phyloP scores from a whole-genome alignment of 1,140 invertebrate species.

The Diachasmimorpha longicaudata region DNA sequence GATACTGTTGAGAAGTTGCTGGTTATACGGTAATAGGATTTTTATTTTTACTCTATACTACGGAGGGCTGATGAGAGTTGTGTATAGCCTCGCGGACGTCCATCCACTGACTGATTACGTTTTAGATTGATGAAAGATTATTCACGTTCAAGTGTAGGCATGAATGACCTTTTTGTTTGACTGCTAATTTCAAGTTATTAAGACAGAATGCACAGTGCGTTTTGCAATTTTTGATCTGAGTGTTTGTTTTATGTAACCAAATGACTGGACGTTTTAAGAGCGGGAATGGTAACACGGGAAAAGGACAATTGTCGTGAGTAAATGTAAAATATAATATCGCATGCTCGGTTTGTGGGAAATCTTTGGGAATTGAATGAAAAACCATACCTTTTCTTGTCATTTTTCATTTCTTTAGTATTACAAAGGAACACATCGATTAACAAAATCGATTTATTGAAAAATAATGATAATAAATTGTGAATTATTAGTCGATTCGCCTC shows the following conservation, averaged over 20 bases:
- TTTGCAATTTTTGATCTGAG: background rate
- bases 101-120: conserved; percentile 21
- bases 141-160: background rate
- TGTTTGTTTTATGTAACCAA: background rate
- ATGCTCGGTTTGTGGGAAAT: background rate
- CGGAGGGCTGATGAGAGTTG: background rate
- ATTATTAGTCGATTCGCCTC: background rate
- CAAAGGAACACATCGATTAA: conserved; percentile 38
- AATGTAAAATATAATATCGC: too few species aligned
- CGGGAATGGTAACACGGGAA: too few species aligned
- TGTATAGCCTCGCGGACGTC: background rate
- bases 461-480: background rate
- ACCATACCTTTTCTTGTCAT: conserved; percentile 13
- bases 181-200: background rate
- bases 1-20: background rate
- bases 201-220: background rate
- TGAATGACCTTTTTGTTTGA: background rate
- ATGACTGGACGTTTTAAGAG: too few species aligned
- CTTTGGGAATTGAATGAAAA: background rate
- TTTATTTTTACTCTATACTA: background rate
- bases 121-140: conserved; percentile 18
- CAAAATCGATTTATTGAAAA: background rate
- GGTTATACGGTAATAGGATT: background rate
- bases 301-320: too few species aligned
- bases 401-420: conserved; percentile 35